Evolutionary conservation across 2,113 vertebrate species (phyloP), one percentile per base, ranked within the genome.

Genomic region (Elephantulus edwardii): DNA sequence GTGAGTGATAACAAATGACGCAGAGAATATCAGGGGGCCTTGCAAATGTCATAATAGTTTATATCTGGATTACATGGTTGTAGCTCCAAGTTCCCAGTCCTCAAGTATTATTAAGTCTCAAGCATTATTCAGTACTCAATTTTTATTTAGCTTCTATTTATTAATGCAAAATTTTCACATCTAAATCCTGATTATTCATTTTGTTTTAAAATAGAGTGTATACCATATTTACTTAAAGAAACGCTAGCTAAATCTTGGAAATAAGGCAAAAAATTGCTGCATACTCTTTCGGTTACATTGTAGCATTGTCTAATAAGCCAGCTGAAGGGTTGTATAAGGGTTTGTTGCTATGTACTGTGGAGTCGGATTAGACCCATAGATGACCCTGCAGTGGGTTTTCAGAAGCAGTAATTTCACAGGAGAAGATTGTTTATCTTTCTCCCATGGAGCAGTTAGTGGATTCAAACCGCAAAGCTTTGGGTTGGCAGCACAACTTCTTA

Each of bases 211-310:
- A 30, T 58, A 9, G 17, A 87, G 81, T n/a, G 0, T 35, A 80
- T 92, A n/a, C n/a, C 30, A 50, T 42, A 48, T 28, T 91, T 89
- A 14, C 30, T 89, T 62, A 75, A 82, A 1, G 54, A 91, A 77
- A 86, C 64, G 4, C 14, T 44, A 68, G 22, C 8, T 46, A 77
- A 81, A 70, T 14, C 28, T 74, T 78, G 56, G 24, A 76, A 88
- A 90, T 35, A 80, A 50, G 14, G 24, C 20, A 50, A 19, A 77
- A 77, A 48, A 74, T 68, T 48, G 46, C 19, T 8, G 42, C 6
- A 26, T 83, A 24, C 8, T 30, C 13, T 52, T 81, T 79, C 40
- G 20, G 6, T 84, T 20, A 72, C 28, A 87, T 56, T 3, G 7
- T 10, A 91, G 8, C 8, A 19, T 8, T 78, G 26, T 78, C 52